Evolutionary conservation across 1,140 invertebrate species (phyloP), one percentile per base, ranked within the genome.

Genomic region (Trichonephila inaurata): DNA sequence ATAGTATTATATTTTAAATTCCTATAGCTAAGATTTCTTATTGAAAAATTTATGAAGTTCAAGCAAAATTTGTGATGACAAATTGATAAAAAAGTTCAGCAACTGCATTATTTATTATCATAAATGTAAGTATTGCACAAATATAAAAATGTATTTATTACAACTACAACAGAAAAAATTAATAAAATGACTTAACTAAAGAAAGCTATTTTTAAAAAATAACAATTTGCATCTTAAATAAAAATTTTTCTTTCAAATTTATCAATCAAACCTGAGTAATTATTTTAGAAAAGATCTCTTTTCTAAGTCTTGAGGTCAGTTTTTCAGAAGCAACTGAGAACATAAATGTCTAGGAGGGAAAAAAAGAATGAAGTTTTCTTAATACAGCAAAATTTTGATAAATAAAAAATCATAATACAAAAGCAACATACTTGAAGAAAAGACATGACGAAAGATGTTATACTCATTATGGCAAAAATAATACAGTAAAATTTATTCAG

Each of bases 261-360:
- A 51, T 51, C 0, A 12, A 51, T 12, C 51, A 51, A 51, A 51
- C 51, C 51, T 95, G 95, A 95, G 96, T 96, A 91, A 98, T 95
- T 97, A 98, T 98, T 0, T 97, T 96, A 61, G 95, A 95, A 94
- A 98, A 98, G 1, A 97, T 96, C 94, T 96, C 96, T 51, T 96
- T 96, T 72, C 97, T 95, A 3, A 98, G 95, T 81, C 97, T 95
- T 92, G 97, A 96, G n/a, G 97, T 97, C 12, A 98, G 95, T 86
- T 96, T 95, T 96, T 98, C 97, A 87, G 97, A 97, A 44, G 97
- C 97, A 51, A 97, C 95, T 21, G 97, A 97, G 95, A 98, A 98
- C 95, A 97, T 97, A 95, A 97, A 97, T 16, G 95, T 95, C 96
- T 96, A 72, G 28, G 66, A 69, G 24, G 7, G 14, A 16, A 82